Conservation (phyloP, 2,797 vertebrate species). For the Ctenopoma kingsleyae region DNA sequence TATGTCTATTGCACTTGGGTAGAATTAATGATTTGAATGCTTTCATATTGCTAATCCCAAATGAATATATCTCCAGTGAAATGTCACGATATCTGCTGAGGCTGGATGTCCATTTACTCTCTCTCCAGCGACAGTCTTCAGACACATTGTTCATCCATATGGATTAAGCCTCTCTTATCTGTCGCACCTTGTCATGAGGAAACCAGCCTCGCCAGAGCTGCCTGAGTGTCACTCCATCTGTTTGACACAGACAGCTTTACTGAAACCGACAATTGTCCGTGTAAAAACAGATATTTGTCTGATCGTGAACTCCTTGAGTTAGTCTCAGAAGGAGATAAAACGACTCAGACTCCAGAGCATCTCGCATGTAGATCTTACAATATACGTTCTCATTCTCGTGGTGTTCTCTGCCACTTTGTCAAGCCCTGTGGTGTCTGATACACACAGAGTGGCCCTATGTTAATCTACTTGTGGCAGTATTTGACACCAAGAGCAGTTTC, state of each 20-base stretch:
- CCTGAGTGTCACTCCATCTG: constrained; percentile 47
- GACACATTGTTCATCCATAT: constrained; percentile 32
- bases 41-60: constrained; percentile 6
- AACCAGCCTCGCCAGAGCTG: constrained; percentile 30
- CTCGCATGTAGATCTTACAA: not conserved
- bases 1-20: constrained; percentile 7
- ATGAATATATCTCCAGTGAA: constrained; percentile 27
- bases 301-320: constrained; percentile 11
- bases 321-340: not conserved
- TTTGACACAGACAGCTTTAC: constrained; percentile 26
- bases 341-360: not conserved
- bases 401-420: no score
- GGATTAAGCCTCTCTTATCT: constrained; percentile 41
- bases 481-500: no score
- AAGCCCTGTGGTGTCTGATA: no score
- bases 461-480: no score
- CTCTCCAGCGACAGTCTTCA: not conserved
- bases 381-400: no score
- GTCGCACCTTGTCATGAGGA: constrained; percentile 28
- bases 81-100: constrained; percentile 21
- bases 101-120: constrained; percentile 14
- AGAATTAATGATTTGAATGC: constrained; percentile 6
- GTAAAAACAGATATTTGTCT: constrained; percentile 13
- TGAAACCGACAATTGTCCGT: constrained; percentile 8
- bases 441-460: no score